Evolutionary conservation across 1,140 invertebrate genomes (phyloP), one percentile per base, ranked within the genome.

Genomic region (Spodoptera frugiperda): DNA sequence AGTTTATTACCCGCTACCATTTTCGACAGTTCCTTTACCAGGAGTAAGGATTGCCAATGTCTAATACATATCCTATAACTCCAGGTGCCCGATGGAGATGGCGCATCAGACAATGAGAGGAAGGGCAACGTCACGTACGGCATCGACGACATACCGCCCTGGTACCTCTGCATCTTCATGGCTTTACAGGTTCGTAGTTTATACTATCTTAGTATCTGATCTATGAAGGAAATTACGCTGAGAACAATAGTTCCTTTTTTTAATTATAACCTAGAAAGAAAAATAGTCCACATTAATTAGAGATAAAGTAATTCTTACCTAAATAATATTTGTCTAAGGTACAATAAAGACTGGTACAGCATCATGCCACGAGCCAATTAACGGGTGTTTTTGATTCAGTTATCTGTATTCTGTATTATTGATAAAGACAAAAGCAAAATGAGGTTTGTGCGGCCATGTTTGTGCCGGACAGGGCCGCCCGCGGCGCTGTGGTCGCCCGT

Each of bases 81-180:
- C 6, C 9, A 65, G 65, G 48, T 53, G 3, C 65, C 65, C 10
- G 49, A 51, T 15, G 65, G 14, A 33, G 59, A 75, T 39, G 30
- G 10, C 10, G 39, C 15, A 14, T 39, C 17, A 70, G 71, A 80
- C 1, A 82, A 67, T 14, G 82, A 89, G 46, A 92, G 92, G 78
- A 95, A 87, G 61, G 81, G 92, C 2, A 94, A 95, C 39, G 95
- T 97, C 10, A 95, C 96, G 0, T 98, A 98, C 87, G 96, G 96
- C 19, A 97, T 98, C 21, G 97, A 98, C 63, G 97, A 98, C 84
- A 91, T 95, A 33, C 98, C 98, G 11, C 96, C 97, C 0, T 97
- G 97, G 97, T 97, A 98, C 88, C 92, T 98, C 0, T 97, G 96
- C 79, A 95, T 98, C 65, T 96, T 98, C 80, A 96, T 98, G 92